Percentiles rank a stretch among this genome's conserved stretches.
Conservation (phyloP, 2,113 vertebrate genomes). For the Poeciliopsis occidentalis region DNA sequence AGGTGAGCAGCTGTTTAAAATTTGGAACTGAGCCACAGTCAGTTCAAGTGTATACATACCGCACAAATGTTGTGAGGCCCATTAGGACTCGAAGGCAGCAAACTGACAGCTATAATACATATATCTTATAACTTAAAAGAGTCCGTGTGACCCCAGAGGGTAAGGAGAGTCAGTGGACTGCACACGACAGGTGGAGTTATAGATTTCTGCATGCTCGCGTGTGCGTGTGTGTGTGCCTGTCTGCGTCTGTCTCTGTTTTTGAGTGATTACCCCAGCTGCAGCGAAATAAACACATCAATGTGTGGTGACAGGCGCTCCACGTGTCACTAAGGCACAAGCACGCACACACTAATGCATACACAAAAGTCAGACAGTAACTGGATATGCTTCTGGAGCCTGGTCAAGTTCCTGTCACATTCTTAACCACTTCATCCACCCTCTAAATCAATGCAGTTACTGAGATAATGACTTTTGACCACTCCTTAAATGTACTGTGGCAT, state of each 20-base stretch:
- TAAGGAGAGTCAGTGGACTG: constrained; percentile 36
- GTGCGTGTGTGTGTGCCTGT: constrained; percentile 38
- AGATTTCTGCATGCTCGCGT: neutral
- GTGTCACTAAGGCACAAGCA: constrained; percentile 29
- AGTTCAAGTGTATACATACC: neutral
- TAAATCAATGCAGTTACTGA: constrained; percentile 48
- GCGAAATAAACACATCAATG: constrained; percentile 76
- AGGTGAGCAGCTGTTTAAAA: constrained; percentile 9
- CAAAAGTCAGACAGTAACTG: constrained; percentile 53
- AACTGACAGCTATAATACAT: constrained; percentile 28
- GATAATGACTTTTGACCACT: constrained; percentile 33
- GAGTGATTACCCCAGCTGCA: constrained; percentile 77
- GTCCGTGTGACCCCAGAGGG: constrained; percentile 45
- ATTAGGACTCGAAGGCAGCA: constrained; percentile 22
- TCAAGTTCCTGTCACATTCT: constrained; percentile 72
- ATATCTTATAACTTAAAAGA: constrained; percentile 43
- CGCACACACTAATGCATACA: constrained; percentile 27
- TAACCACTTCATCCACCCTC: constrained; percentile 52
- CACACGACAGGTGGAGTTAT: constrained; percentile 47
- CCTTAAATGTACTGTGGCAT: neutral
- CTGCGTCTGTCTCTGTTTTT: constrained; percentile 60
- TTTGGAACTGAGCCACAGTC: neutral
- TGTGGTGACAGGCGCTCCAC: constrained; percentile 71
- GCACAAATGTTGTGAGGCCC: constrained; percentile 14
- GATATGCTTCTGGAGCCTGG: constrained; percentile 58